Evolutionary conservation across 35 echinoderm and acorn worm species (phyloP).

Genomic region (Apostichopus parvimensis): DNA sequence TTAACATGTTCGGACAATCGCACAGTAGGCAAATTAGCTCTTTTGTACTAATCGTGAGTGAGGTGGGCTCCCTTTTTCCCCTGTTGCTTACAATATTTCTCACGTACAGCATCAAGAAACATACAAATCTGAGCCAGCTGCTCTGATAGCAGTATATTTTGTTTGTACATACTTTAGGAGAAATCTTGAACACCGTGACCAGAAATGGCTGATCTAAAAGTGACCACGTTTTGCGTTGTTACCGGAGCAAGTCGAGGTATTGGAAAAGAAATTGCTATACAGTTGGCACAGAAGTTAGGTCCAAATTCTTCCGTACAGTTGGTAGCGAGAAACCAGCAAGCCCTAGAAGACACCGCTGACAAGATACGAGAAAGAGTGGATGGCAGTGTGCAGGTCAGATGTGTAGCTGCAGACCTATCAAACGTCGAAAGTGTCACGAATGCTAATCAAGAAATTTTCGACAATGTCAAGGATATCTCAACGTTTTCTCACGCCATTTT

Average conservation of each 20-base stretch:
- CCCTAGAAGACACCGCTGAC: slow-evolving; percentile 34
- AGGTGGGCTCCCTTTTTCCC: too few species aligned
- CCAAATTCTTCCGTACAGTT: neutral
- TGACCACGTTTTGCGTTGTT: slow-evolving; percentile 46
- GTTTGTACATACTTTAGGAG: too few species aligned
- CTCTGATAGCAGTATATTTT: too few species aligned
- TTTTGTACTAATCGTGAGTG: too few species aligned
- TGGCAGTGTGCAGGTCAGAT: slow-evolving; percentile 43
- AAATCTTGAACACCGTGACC: too few species aligned
- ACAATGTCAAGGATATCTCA: slow-evolving; percentile 42
- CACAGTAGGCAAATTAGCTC: too few species aligned
- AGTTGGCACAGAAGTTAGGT: slow-evolving; percentile 43
- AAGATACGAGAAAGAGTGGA: slow-evolving; percentile 14
- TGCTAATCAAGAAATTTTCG: slow-evolving; percentile 10
- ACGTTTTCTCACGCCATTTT: slow-evolving; percentile 60
- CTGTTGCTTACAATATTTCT: too few species aligned
- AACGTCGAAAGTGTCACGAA: neutral
- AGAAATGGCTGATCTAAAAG: neutral
- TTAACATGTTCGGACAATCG: too few species aligned
- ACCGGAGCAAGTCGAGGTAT: slow-evolving; percentile 76
- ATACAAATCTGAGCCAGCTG: too few species aligned
- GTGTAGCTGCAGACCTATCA: slow-evolving; percentile 44
- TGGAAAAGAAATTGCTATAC: slow-evolving; percentile 64
- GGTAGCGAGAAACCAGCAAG: slow-evolving; percentile 16
- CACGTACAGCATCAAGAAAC: too few species aligned